Conservation (phyloP, 2,113 vertebrate genomes). For the Excalfactoria chinensis region DNA sequence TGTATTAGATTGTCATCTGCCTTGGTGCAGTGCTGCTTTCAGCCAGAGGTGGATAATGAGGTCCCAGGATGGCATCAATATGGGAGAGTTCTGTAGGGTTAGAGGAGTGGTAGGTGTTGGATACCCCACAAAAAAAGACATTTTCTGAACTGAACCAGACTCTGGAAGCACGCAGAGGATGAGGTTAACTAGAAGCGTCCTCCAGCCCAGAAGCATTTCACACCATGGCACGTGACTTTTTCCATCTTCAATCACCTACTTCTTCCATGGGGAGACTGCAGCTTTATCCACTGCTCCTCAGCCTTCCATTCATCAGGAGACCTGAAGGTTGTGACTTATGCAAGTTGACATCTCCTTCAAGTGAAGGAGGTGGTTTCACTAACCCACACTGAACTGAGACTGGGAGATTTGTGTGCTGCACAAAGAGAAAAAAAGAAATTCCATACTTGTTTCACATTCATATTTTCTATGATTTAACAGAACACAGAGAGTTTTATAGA, state of each 20-base stretch:
- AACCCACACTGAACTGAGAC: not conserved
- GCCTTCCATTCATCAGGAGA: not conserved
- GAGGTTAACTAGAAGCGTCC: not conserved
- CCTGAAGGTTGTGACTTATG: not conserved
- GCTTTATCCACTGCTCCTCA: not conserved
- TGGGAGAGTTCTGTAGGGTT: not conserved
- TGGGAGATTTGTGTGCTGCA: not conserved
- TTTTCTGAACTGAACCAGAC: not conserved
- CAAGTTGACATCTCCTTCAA: not conserved
- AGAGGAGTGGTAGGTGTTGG: not conserved
- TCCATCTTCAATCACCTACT: no score
- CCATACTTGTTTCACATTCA: not conserved
- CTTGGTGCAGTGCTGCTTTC: not conserved
- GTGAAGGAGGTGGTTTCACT: no score
- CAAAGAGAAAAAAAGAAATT: not conserved
- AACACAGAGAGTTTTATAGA: not conserved
- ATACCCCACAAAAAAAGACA: not conserved
- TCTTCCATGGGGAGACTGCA: not conserved
- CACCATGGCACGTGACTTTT: not conserved
- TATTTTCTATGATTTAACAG: not conserved
- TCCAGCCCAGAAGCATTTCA: not conserved
- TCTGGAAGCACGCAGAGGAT: not conserved
- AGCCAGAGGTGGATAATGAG: not conserved
- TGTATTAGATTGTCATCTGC: not conserved
- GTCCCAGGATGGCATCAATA: not conserved